phyloP scores from a whole-genome alignment of 2,113 vertebrate species.

The Brienomyrus longianalis region DNA sequence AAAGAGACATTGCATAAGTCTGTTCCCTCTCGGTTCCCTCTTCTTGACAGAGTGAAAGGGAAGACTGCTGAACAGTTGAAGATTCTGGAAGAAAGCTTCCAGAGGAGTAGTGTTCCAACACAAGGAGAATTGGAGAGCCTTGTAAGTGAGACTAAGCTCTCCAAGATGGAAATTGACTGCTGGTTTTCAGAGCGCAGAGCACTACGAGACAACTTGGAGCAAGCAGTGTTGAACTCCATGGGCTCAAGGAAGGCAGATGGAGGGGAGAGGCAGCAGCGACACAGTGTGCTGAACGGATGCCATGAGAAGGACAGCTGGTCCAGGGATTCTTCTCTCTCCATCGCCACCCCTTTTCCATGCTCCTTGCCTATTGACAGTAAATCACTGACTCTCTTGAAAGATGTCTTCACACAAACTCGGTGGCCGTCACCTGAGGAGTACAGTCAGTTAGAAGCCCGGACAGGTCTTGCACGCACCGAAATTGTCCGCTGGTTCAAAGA shows the following conservation, averaged over 20 bases:
- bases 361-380: constrained; percentile 56
- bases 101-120: constrained; percentile 77
- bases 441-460: constrained; percentile 74
- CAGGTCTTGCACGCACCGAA: constrained; percentile 73
- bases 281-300: constrained; percentile 65
- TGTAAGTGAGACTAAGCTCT: constrained; percentile 68
- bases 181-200: constrained; percentile 86
- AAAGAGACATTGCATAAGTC: constrained; percentile 65
- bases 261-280: constrained; percentile 43
- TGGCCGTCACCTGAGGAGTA: constrained; percentile 89
- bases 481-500: constrained; percentile 88
- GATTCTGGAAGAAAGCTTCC: constrained; percentile 82
- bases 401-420: constrained; percentile 75
- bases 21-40: constrained; percentile 60
- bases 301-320: constrained; percentile 60
- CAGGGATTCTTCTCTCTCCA: constrained; percentile 52
- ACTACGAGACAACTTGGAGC: constrained; percentile 83
- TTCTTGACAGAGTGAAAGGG: constrained; percentile 76
- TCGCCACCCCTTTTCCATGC: constrained; percentile 42
- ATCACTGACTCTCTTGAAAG: constrained; percentile 74
- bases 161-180: constrained; percentile 77
- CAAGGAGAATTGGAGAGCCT: constrained; percentile 76
- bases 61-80: constrained; percentile 79
- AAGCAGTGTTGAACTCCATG: constrained; percentile 87
- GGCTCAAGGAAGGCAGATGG: constrained; percentile 58